Evolutionary conservation across 2,888 invertebrate species (phyloP), one percentile per base, ranked within the genome.

Genomic region (Lymantria monacha): DNA sequence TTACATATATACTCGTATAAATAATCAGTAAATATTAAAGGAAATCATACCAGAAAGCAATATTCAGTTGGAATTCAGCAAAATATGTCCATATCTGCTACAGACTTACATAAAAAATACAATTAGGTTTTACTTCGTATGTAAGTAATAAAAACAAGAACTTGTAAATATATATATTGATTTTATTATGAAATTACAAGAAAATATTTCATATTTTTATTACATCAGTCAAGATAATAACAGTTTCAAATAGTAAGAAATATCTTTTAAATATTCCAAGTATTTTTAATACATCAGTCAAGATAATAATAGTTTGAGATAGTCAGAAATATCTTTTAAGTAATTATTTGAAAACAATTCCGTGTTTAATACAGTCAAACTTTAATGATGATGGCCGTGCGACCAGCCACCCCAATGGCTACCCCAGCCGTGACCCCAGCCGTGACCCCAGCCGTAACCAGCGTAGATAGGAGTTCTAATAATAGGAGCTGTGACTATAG

Each of bases 401-500:
- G 30, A 9, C 12, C 38, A 15, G 37, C 48, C 44, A 15, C 41
- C 44, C 43, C 62, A 58, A 61, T 56, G 64, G 49, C 57, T 52
- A 48, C 54, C 58, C 38, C 38, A 38, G 7, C n/a, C n/a, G n/a
- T 10, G 7, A 45, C 65, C 60, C 57, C 65, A 63, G 9, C 62
- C 57, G 30, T 38, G 42, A 10, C 72, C 65, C 61, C 53, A 55
- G 48, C 38, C 53, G n/a, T 51, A 53, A 31, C 59, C 59, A n/a
- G 53, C 30, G 45, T 58, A 65, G 31, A 60, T 33, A 5, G 60
- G 63, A 1, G 70, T 65, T 14, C 56, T 59, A 45, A 74, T 63
- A 52, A 81, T 61, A 9, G 78, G 74, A 9, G 75, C 65, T 31
- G 73, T 59, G 53, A 70, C 48, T 11, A 66, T 57, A 0, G 78